phyloP scores from a whole-genome alignment of 2,113 vertebrate species.

The Chamaetylas fuelleborni region DNA sequence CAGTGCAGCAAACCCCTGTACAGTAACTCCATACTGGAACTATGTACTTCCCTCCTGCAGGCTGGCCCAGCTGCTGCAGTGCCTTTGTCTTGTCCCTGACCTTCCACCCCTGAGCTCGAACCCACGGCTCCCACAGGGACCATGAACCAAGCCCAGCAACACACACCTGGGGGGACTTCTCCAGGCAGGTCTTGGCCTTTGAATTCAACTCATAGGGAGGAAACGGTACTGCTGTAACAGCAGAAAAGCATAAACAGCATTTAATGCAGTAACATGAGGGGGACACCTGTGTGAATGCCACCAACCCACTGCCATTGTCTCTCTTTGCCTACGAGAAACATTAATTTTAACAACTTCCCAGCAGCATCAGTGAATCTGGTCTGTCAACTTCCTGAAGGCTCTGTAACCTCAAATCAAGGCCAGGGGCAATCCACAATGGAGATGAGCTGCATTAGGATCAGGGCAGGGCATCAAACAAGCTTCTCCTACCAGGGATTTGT shows the following conservation, averaged over 20 bases:
- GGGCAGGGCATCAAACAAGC: neutral
- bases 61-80: neutral
- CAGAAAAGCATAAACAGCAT: neutral
- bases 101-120: neutral
- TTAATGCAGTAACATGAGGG: neutral
- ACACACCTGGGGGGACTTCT: fast-evolving
- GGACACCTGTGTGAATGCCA: neutral
- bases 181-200: fast-evolving
- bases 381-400: neutral
- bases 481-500: neutral
- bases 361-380: neutral
- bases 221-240: neutral
- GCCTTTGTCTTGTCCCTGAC: neutral
- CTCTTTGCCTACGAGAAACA: neutral
- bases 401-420: neutral
- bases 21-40: neutral
- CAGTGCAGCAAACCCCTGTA: neutral
- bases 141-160: fast-evolving
- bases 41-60: neutral
- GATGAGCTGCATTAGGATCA: neutral
- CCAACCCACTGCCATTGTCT: neutral
- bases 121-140: neutral
- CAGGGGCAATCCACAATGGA: neutral
- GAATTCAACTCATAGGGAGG: neutral
- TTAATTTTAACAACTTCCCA: neutral